These are phyloP conservation scores for Temnothorax curvispinosus DNA, from an alignment of 1,140 invertebrate genomes.

Conservation along the genomic window DNA sequence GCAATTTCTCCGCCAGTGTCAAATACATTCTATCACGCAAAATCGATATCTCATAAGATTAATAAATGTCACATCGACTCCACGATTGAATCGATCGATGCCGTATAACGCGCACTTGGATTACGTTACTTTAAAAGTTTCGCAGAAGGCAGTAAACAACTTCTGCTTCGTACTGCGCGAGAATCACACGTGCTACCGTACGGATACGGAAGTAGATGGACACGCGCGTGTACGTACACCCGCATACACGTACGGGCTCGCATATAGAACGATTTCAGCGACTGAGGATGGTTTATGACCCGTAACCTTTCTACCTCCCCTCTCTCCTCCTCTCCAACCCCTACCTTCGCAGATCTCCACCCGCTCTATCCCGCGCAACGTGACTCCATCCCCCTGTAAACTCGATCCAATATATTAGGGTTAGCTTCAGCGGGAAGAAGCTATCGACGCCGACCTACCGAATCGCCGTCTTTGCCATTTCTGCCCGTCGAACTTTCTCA, in stretches of 20 bases:
- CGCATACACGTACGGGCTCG: constrained; percentile 22
- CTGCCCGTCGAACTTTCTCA: constrained; percentile 23
- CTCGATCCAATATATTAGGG: constrained; percentile 82
- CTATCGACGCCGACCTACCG: constrained; percentile 64
- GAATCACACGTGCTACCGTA: constrained; percentile 46
- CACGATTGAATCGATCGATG: not conserved
- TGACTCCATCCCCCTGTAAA: constrained; percentile 66
- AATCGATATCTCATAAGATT: constrained; percentile 39
- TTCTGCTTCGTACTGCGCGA: constrained; percentile 30
- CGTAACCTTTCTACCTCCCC: constrained; percentile 76
- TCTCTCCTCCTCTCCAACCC: constrained; percentile 18
- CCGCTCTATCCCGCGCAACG: constrained; percentile 62
- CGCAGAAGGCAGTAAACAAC: constrained; percentile 61
- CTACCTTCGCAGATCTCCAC: constrained; percentile 58
- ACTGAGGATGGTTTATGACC: constrained; percentile 81
- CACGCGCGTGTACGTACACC: constrained; percentile 48
- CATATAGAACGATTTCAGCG: constrained; percentile 66
- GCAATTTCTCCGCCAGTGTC: constrained; percentile 20
- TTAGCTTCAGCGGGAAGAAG: constrained; percentile 68
- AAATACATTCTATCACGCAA: constrained; percentile 26
- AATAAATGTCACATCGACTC: constrained; percentile 34
- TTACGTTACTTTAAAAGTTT: constrained; percentile 65
- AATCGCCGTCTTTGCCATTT: constrained; percentile 23
- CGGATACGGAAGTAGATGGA: constrained; percentile 41
- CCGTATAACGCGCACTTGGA: constrained; percentile 48